A percentile compares a stretch with the other conserved stretches of the same genome.
Conservation (phyloP, 2,888 invertebrate species). For the Parelbella ahira region DNA sequence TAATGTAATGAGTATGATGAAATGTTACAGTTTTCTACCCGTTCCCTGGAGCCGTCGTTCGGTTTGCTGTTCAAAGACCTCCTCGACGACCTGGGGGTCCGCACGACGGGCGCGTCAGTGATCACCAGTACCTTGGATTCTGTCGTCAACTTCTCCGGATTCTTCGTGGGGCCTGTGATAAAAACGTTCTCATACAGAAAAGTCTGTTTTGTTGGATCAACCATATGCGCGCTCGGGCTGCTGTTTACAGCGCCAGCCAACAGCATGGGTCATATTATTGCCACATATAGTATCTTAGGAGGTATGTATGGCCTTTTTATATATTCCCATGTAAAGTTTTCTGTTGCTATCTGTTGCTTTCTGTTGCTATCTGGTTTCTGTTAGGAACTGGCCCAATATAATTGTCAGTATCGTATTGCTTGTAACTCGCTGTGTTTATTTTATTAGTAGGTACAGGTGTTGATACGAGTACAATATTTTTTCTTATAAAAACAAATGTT, state of each 20-base stretch:
- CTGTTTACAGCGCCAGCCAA: slow-evolving; percentile 84
- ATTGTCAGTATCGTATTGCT: no score
- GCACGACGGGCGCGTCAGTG: slow-evolving; percentile 87
- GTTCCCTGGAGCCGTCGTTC: slow-evolving; percentile 90
- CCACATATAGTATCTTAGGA: slow-evolving; percentile 87
- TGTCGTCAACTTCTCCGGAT: slow-evolving; percentile 88
- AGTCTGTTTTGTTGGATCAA: slow-evolving; percentile 84
- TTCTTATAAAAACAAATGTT: no score
- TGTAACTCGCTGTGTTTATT: no score
- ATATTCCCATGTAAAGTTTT: no score
- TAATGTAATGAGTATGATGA: no score
- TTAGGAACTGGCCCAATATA: no score
- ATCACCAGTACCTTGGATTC: slow-evolving; percentile 89
- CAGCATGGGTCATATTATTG: slow-evolving; percentile 86
- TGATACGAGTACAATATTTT: no score
- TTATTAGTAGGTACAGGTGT: no score
- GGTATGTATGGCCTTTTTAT: slow-evolving; percentile 82
- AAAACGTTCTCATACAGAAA: slow-evolving; percentile 87
- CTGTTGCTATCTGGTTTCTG: no score
- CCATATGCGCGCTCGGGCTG: slow-evolving; percentile 84
- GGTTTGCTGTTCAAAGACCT: slow-evolving; percentile 89
- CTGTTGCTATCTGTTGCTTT: no score
- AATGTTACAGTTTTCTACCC: slow-evolving; percentile 86
- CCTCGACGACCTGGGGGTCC: slow-evolving; percentile 83
- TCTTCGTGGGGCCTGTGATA: slow-evolving; percentile 88